phyloP scores from a whole-genome alignment of 2,113 vertebrate genomes.

The Rhipidura dahli region DNA sequence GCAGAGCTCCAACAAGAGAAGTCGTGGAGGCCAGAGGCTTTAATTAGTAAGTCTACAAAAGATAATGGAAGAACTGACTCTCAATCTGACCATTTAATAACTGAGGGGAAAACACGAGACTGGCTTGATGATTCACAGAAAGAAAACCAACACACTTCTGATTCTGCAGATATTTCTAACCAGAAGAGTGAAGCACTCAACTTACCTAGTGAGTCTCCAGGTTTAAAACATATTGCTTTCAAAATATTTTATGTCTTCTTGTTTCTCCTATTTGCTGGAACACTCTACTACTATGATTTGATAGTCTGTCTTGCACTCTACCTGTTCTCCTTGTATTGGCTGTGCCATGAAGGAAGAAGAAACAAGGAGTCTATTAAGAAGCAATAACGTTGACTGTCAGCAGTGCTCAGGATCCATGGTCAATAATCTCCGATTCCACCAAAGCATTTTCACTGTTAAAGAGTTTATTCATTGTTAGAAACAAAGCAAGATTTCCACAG shows the following conservation, averaged over 20 bases:
- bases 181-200: slow-evolving; percentile 38
- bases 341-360: slow-evolving; percentile 78
- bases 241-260: slow-evolving; percentile 77
- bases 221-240: slow-evolving; percentile 71
- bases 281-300: slow-evolving; percentile 83
- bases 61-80: slow-evolving; percentile 23
- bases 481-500: slow-evolving; percentile 61
- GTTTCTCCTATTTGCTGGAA: slow-evolving; percentile 81
- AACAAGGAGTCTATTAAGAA: slow-evolving; percentile 69
- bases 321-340: slow-evolving; percentile 84
- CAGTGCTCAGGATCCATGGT: slow-evolving; percentile 40
- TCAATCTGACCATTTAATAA: slow-evolving; percentile 14
- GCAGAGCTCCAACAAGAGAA: slow-evolving; percentile 14
- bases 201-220: slow-evolving; percentile 48
- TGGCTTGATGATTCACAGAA: background rate
- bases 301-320: slow-evolving; percentile 84
- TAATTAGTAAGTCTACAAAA: slow-evolving; percentile 55
- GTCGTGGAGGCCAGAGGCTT: slow-evolving; percentile 38
- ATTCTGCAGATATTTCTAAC: slow-evolving; percentile 4
- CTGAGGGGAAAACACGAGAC: background rate
- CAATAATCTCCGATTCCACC: slow-evolving; percentile 26
- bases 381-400: slow-evolving; percentile 40
- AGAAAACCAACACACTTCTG: background rate
- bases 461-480: slow-evolving; percentile 60
- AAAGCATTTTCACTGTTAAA: slow-evolving; percentile 58